Conservation (phyloP, 2,888 invertebrate genomes). For the Melipona beecheii region DNA sequence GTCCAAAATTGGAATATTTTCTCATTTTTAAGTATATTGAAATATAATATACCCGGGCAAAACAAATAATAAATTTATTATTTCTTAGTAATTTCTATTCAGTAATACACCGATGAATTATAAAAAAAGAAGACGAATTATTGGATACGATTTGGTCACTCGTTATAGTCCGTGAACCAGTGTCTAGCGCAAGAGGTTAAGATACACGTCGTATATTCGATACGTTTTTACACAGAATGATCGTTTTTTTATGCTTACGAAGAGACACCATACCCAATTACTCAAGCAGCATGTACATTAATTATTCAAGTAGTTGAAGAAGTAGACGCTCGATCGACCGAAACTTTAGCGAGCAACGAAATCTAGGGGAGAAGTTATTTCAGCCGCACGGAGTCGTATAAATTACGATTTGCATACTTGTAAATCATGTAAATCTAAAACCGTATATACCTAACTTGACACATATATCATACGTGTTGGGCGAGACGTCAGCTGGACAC, state of each 20-base stretch:
- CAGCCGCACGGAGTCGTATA: background rate
- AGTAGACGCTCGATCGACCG: background rate
- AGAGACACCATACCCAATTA: background rate
- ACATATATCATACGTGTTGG: constrained; percentile 38
- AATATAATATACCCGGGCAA: too few relatives aligned
- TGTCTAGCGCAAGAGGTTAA: too few relatives aligned
- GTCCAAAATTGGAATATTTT: too few relatives aligned
- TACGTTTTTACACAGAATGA: background rate
- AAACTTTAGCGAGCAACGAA: background rate
- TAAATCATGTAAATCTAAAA: background rate
- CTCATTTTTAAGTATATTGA: too few relatives aligned
- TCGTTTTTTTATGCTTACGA: too few relatives aligned
- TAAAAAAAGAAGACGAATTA: too few relatives aligned
- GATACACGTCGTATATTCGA: background rate
- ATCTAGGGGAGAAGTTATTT: background rate
- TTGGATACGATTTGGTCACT: too few relatives aligned
- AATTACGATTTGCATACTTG: constrained; percentile 3
- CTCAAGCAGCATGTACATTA: background rate
- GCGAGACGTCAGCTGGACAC: constrained; percentile 39
- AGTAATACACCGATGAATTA: too few relatives aligned
- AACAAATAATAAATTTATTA: too few relatives aligned
- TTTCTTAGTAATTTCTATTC: too few relatives aligned
- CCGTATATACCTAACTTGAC: constrained; percentile 2
- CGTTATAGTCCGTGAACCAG: too few relatives aligned
- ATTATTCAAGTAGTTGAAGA: background rate